phyloP scores from a whole-genome alignment of 2,797 vertebrate genomes.

The Brotogeris chrysoptera region DNA sequence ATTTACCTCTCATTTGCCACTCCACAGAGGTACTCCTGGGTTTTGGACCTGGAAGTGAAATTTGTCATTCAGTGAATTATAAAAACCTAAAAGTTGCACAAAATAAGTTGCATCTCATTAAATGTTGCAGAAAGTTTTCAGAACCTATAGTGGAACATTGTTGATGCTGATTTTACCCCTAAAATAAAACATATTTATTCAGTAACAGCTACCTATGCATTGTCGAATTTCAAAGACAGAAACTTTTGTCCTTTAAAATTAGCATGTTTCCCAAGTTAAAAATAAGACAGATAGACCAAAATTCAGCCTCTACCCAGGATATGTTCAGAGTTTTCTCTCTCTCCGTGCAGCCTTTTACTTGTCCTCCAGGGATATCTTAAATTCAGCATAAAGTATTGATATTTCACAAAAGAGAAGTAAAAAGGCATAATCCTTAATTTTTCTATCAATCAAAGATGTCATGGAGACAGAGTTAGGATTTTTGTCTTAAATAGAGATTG shows the following conservation, averaged over 20 bases:
- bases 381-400: conserved; percentile 51
- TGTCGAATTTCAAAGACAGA: conserved; percentile 16
- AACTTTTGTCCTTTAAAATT: conserved; percentile 13
- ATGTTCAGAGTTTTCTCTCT: conserved; percentile 1
- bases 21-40: background rate
- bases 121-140: background rate
- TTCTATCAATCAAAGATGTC: background rate
- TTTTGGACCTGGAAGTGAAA: background rate
- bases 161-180: background rate
- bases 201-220: background rate
- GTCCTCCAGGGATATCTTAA: conserved; percentile 19
- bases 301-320: conserved; percentile 20
- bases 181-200: background rate
- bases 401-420: conserved; percentile 49
- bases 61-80: background rate
- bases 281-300: background rate
- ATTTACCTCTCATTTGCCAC: background rate
- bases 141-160: background rate
- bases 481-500: background rate
- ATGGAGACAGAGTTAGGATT: background rate
- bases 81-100: background rate
- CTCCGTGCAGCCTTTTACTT: background rate
- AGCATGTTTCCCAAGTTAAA: conserved; percentile 19
- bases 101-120: background rate
- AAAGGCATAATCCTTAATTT: conserved; percentile 22